These are phyloP conservation scores for Erinaceus europaeus DNA, from an alignment of 2,113 vertebrate genomes.

Conservation along the genomic window DNA sequence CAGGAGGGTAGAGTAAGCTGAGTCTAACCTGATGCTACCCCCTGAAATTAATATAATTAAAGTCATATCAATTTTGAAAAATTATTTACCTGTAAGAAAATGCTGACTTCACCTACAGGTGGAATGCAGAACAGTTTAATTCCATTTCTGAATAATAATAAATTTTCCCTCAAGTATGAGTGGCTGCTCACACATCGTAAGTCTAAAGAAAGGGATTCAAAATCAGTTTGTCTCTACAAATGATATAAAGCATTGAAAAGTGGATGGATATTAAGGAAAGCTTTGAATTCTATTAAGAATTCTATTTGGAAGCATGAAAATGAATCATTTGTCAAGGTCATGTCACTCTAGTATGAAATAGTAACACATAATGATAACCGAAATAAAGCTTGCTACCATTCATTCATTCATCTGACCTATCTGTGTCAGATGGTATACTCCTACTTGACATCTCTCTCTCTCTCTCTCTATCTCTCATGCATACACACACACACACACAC, in stretches of 20 bases:
- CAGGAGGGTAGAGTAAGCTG: background rate
- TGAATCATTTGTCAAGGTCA: background rate
- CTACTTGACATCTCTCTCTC: background rate
- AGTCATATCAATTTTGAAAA: background rate
- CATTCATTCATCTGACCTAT: background rate
- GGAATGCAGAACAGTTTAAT: background rate
- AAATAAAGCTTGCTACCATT: background rate
- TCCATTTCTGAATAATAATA: background rate
- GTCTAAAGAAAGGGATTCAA: constrained; percentile 25
- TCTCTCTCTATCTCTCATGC: too few species aligned
- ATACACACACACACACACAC: too few species aligned
- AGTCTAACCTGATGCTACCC: background rate
- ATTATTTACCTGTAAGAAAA: background rate
- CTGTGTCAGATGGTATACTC: background rate
- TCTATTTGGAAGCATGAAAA: background rate
- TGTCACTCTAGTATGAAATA: constrained; percentile 11
- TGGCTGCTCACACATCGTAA: constrained; percentile 9
- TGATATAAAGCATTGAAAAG: background rate
- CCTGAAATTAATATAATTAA: background rate
- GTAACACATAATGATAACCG: background rate
- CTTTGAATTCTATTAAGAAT: background rate
- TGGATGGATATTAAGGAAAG: background rate
- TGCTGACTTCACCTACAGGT: background rate
- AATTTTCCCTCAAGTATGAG: constrained; percentile 24
- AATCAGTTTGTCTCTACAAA: constrained; percentile 36